Evolutionary conservation across 2,797 vertebrate genomes (phyloP).

Genomic region (Cuniculus paca): DNA sequence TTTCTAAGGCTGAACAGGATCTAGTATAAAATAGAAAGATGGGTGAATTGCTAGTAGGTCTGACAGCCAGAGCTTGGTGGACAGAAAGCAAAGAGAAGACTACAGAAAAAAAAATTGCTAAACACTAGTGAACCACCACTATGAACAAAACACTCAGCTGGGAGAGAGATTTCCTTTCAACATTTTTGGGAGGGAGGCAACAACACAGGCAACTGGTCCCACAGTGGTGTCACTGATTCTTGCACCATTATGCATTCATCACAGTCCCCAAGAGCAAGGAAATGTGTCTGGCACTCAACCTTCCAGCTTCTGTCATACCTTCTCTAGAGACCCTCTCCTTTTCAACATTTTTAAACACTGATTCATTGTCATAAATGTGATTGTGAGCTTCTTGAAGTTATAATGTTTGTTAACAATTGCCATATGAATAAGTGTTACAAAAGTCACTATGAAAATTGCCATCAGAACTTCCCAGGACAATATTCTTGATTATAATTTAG

Average conservation of each 20-base stretch:
- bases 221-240: neutral
- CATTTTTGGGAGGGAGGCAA: neutral
- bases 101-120: neutral
- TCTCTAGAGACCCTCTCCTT: neutral
- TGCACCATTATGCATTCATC: neutral
- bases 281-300: neutral
- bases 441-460: conserved; percentile 4
- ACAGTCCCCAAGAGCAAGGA: neutral
- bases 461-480: neutral
- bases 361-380: neutral
- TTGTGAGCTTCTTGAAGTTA: neutral
- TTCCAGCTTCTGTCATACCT: neutral
- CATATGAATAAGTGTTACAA: neutral
- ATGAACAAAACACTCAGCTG: neutral
- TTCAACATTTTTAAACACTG: neutral
- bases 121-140: neutral
- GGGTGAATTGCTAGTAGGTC: neutral
- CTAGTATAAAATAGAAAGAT: neutral
- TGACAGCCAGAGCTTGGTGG: neutral
- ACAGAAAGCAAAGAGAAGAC: neutral
- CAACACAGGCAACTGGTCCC: neutral
- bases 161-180: neutral
- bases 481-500: conserved; percentile 27
- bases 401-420: neutral
- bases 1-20: neutral